phyloP scores from a whole-genome alignment of 2,888 invertebrate genomes.

The Nomada hirtipes region DNA sequence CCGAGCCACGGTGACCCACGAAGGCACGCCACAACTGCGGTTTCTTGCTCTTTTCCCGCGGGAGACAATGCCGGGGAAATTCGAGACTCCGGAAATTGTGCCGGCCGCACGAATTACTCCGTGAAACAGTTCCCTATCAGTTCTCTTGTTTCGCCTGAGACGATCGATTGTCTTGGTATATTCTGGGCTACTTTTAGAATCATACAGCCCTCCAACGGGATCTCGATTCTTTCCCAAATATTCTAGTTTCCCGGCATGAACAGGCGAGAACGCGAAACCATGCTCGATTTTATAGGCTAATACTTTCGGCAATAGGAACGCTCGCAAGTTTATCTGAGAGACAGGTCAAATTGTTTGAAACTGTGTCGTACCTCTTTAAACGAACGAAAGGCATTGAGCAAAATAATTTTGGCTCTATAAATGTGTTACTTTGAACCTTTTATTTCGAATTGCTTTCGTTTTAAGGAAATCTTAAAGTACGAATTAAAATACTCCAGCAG shows the following conservation, averaged over 20 bases:
- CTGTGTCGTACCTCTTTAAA: too few relatives aligned
- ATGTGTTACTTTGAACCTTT: too few relatives aligned
- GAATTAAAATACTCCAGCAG: too few relatives aligned
- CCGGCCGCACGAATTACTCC: constrained; percentile 56
- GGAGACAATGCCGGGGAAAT: constrained; percentile 55
- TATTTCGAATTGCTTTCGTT: too few relatives aligned
- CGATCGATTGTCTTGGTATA: constrained; percentile 48
- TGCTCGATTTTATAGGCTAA: too few relatives aligned
- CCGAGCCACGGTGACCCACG: constrained; percentile 60
- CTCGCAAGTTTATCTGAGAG: too few relatives aligned
- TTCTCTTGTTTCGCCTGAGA: constrained; percentile 34
- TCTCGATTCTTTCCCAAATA: neutral
- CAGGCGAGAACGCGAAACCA: neutral
- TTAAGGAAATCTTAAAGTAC: too few relatives aligned
- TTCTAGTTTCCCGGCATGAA: constrained; percentile 5
- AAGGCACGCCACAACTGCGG: constrained; percentile 58
- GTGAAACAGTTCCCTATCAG: constrained; percentile 50
- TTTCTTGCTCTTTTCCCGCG: constrained; percentile 64
- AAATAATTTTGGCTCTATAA: too few relatives aligned
- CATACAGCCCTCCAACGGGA: constrained; percentile 5
- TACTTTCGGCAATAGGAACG: too few relatives aligned
- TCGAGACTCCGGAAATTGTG: constrained; percentile 40
- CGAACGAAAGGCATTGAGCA: too few relatives aligned
- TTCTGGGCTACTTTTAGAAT: constrained; percentile 38
- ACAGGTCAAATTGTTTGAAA: too few relatives aligned